phyloP scores from a whole-genome alignment of 2,113 vertebrate genomes.

The Raja brachyura region DNA sequence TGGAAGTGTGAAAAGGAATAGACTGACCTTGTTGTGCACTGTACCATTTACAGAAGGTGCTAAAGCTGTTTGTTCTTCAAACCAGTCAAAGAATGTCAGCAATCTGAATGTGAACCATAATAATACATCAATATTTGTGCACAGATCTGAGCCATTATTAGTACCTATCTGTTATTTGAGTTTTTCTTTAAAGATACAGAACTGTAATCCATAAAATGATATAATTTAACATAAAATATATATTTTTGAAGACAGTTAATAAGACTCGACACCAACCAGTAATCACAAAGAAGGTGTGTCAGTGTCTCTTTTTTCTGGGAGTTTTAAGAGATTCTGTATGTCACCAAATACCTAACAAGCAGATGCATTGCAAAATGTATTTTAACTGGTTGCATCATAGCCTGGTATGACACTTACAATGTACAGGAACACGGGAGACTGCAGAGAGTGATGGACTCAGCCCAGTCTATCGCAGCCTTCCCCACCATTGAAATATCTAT shows the following conservation, averaged over 20 bases:
- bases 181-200: background rate
- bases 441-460: too few relatives aligned
- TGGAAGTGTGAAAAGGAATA: background rate
- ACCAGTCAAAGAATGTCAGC: background rate
- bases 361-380: too few relatives aligned
- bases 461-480: too few relatives aligned
- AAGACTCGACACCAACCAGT: background rate
- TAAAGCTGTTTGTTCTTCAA: background rate
- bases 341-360: too few relatives aligned
- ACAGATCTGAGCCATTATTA: background rate
- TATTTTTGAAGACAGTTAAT: background rate
- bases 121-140: background rate
- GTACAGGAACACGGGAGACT: too few relatives aligned
- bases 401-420: too few relatives aligned
- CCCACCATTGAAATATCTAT: too few relatives aligned
- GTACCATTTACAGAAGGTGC: background rate
- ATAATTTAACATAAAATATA: background rate
- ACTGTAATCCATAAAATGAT: background rate
- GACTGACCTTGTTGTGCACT: background rate
- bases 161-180: background rate
- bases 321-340: too few relatives aligned
- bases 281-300: too few relatives aligned
- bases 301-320: too few relatives aligned
- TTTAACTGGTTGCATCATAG: too few relatives aligned
- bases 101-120: background rate